Percentiles rank a stretch among this genome's conserved stretches.
Conservation (phyloP, 2,797 vertebrate species). For the Scomberomorus guttatus region DNA sequence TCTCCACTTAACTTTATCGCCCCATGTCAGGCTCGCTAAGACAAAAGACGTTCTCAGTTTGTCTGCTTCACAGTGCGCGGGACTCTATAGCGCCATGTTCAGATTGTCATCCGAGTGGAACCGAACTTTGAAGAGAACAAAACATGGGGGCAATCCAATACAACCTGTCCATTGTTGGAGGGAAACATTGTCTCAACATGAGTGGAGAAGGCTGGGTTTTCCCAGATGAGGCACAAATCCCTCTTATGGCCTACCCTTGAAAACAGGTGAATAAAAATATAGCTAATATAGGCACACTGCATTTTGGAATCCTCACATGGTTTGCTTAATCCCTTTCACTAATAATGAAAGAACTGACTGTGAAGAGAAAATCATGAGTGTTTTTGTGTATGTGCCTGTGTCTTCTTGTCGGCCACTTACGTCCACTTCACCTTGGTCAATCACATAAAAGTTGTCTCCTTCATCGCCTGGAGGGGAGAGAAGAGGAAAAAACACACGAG, state of each 20-base stretch:
- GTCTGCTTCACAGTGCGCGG: constrained; percentile 39
- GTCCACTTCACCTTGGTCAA: constrained; percentile 98
- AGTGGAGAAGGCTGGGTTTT: constrained; percentile 50
- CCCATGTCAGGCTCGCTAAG: constrained; percentile 68
- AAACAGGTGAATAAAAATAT: constrained; percentile 30
- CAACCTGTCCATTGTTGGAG: constrained; percentile 68
- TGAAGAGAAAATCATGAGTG: neutral
- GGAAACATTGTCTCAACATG: constrained; percentile 58
- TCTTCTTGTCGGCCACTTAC: constrained; percentile 85
- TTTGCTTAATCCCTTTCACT: constrained; percentile 6
- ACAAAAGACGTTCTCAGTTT: constrained; percentile 72
- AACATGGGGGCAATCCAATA: constrained; percentile 67
- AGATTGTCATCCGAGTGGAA: constrained; percentile 80
- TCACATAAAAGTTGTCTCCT: constrained; percentile 99
- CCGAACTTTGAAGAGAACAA: constrained; percentile 66
- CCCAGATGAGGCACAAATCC: constrained; percentile 40
- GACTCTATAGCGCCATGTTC: constrained; percentile 56
- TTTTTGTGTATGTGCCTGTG: constrained; percentile 30
- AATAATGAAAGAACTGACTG: constrained; percentile 1
- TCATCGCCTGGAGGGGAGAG: constrained; percentile 90
- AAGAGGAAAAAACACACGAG: constrained; percentile 44
- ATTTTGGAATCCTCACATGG: constrained; percentile 1
- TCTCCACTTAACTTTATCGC: constrained; percentile 77
- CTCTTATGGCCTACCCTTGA: constrained; percentile 6
- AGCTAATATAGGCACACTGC: neutral